phyloP scores from a whole-genome alignment of 2,797 vertebrate species.

The Neopelma chrysocephalum region DNA sequence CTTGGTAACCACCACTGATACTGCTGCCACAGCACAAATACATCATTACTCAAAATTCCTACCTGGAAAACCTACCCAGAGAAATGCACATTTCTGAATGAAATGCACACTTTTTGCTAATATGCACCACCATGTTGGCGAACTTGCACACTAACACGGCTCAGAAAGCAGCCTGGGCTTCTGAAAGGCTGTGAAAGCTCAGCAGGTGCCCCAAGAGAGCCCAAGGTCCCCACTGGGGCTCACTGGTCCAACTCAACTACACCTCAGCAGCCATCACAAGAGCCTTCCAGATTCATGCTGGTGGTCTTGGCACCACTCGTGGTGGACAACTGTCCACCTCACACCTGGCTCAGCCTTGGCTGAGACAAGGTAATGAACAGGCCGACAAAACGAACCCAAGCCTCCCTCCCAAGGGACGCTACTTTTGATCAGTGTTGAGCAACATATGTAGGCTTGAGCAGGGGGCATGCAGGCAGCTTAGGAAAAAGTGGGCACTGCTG shows the following conservation, averaged over 20 bases:
- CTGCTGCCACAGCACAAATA: background rate
- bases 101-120: background rate
- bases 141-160: rapidly evolving
- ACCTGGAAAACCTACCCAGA: background rate
- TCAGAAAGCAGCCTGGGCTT: background rate
- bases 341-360: conserved; percentile 45
- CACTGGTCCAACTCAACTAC: background rate
- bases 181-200: background rate
- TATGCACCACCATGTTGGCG: rapidly evolving
- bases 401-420: background rate
- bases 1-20: background rate
- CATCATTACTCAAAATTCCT: background rate
- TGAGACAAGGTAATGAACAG: background rate
- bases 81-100: background rate
- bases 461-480: conserved; percentile 14
- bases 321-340: conserved; percentile 50
- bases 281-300: conserved; percentile 22
- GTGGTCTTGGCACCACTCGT: conserved; percentile 40
- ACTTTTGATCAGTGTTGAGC: conserved; percentile 42
- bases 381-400: background rate
- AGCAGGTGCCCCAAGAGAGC: background rate
- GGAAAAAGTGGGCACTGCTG: background rate
- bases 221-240: background rate
- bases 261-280: background rate
- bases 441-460: conserved; percentile 50